phyloP scores from a whole-genome alignment of 1,140 invertebrate species.

The Euwallacea fornicatus region DNA sequence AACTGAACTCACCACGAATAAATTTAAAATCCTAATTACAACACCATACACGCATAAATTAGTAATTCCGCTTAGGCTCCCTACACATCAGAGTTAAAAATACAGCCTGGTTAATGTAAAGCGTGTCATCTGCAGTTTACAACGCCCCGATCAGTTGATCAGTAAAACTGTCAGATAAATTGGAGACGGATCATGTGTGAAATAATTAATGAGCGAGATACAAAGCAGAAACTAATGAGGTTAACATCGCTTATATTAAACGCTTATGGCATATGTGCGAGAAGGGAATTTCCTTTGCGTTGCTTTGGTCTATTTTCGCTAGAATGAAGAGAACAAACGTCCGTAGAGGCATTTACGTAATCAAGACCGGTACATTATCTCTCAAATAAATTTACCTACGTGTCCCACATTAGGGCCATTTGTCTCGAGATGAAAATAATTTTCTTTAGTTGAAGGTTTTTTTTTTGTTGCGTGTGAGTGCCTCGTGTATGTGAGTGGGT shows the following conservation, averaged over 20 bases:
- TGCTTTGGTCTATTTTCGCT: too few species aligned
- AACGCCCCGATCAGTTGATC: constrained; percentile 26
- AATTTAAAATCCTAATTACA: background rate
- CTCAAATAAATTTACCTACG: too few species aligned
- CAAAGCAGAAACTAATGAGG: constrained; percentile 25
- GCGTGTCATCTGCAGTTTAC: constrained; percentile 28
- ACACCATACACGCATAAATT: constrained; percentile 8
- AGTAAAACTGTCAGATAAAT: constrained; percentile 30
- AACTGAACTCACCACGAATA: background rate
- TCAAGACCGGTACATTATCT: too few species aligned
- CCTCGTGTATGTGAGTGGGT: too few species aligned
- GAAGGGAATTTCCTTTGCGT: too few species aligned
- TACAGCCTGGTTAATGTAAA: constrained; percentile 25
- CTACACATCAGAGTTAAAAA: constrained; percentile 9
- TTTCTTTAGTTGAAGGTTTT: too few species aligned
- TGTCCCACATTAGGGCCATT: too few species aligned
- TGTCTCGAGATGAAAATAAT: too few species aligned
- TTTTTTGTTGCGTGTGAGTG: too few species aligned
- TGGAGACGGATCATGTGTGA: constrained; percentile 18
- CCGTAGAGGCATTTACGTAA: too few species aligned
- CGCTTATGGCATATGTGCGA: background rate
- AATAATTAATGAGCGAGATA: constrained; percentile 26
- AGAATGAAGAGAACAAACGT: too few species aligned
- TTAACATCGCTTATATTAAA: constrained; percentile 15
- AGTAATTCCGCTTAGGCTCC: constrained; percentile 7